Conservation (phyloP, 92 coral and sea anemone species). For the Zoanthus solanderi region DNA sequence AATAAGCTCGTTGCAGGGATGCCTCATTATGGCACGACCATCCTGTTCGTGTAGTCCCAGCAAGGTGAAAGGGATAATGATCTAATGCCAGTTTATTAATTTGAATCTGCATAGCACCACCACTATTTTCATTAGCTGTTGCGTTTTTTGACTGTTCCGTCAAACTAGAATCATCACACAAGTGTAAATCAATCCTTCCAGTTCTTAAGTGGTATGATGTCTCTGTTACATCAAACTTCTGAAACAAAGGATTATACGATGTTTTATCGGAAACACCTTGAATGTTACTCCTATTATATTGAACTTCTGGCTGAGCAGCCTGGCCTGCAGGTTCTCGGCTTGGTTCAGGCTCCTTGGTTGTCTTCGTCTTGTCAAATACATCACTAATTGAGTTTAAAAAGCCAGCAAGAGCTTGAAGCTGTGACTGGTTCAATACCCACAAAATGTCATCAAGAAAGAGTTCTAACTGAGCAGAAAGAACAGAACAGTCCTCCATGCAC, state of each 20-base stretch:
- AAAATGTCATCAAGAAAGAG: constrained; percentile 88
- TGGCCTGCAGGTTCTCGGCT: constrained; percentile 63
- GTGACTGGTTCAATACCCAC: constrained; percentile 96
- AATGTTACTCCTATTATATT: constrained; percentile 61
- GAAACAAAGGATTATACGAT: constrained; percentile 68
- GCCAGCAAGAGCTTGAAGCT: constrained; percentile 81
- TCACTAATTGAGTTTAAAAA: constrained; percentile 83
- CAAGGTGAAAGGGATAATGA: constrained; percentile 94
- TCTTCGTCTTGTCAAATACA: constrained; percentile 64
- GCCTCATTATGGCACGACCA: constrained; percentile 99
- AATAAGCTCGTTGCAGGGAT: constrained; percentile 90
- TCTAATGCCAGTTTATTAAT: constrained; percentile 89
- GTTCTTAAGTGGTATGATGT: constrained; percentile 91
- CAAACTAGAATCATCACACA: constrained; percentile 84
- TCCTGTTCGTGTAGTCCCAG: constrained; percentile 90
- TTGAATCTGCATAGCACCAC: constrained; percentile 96
- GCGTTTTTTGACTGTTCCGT: constrained; percentile 54
- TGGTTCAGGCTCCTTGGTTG: constrained; percentile 67
- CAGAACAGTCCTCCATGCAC: constrained; percentile 92
- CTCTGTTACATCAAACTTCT: constrained; percentile 84
- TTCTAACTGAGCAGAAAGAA: constrained; percentile 90
- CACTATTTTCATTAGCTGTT: constrained; percentile 51
- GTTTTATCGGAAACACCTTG: constrained; percentile 58
- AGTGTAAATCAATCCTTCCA: constrained; percentile 90
- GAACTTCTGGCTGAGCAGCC: constrained; percentile 59